Conservation (phyloP, 2,888 invertebrate species). For the Drosophila sordidula region DNA sequence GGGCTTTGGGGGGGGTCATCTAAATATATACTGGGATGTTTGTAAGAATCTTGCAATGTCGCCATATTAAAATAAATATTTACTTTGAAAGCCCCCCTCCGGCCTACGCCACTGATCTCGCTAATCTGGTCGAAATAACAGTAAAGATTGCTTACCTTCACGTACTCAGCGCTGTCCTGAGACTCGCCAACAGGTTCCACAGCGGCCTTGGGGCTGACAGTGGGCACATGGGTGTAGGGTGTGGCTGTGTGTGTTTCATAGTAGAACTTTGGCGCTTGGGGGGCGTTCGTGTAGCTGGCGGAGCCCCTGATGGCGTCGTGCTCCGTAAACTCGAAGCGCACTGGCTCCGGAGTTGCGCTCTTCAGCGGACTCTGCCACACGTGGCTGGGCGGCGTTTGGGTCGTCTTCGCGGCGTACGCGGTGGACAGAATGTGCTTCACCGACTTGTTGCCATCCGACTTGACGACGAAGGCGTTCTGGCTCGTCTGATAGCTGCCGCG, state of each 20-base stretch:
- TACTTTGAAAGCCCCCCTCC: too few species aligned
- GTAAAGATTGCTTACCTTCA: conserved; percentile 60
- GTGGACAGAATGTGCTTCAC: conserved; percentile 76
- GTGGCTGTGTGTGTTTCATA: conserved; percentile 60
- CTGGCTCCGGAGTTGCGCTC: conserved; percentile 76
- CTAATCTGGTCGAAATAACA: conserved; percentile 5
- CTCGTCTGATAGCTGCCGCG: conserved; percentile 81
- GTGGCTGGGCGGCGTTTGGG: conserved; percentile 45
- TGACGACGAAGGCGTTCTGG: conserved; percentile 80
- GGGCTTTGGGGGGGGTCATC: too few species aligned
- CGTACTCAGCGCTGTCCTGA: conserved; percentile 74
- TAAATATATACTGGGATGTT: too few species aligned
- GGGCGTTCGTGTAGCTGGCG: conserved; percentile 77
- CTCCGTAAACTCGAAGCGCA: conserved; percentile 84
- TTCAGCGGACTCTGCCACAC: conserved; percentile 52
- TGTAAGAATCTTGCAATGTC: too few species aligned
- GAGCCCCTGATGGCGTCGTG: conserved; percentile 81
- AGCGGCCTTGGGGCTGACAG: conserved; percentile 41
- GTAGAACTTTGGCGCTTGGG: conserved; percentile 60
- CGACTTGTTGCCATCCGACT: conserved; percentile 81
- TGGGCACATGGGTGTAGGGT: conserved; percentile 16
- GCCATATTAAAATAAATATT: too few species aligned
- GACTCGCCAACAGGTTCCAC: conserved; percentile 56
- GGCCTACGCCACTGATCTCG: neutral
- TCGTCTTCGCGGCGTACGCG: conserved; percentile 53